phyloP scores from a whole-genome alignment of 2,113 vertebrate genomes.

The Nymphicus hollandicus region DNA sequence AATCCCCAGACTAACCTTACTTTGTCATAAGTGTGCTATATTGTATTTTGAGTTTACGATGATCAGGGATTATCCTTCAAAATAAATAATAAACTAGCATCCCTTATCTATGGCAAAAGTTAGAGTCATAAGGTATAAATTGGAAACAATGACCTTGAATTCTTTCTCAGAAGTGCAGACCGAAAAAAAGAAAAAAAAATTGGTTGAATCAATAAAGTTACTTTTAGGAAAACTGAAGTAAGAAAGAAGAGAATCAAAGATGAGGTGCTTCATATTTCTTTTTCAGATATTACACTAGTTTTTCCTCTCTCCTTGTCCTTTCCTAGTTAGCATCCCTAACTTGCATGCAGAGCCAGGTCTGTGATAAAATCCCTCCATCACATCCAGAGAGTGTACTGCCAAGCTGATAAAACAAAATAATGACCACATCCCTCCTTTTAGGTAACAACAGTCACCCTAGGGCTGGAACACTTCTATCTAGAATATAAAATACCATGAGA shows the following conservation, averaged over 20 bases:
- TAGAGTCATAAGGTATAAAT: neutral
- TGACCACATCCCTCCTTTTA: neutral
- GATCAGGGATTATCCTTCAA: slow-evolving; percentile 17
- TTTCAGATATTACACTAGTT: neutral
- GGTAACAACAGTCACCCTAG: neutral
- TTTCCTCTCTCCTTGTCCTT: neutral
- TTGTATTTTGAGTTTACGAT: neutral
- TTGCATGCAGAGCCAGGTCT: slow-evolving; percentile 1
- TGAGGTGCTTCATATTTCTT: neutral
- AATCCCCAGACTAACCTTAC: neutral
- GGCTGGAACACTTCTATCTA: neutral
- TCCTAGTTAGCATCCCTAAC: neutral
- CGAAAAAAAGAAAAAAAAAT: neutral
- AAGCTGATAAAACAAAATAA: slow-evolving; percentile 24
- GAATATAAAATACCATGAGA: neutral
- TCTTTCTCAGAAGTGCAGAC: neutral
- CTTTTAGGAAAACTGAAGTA: neutral
- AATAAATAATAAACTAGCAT: slow-evolving; percentile 2
- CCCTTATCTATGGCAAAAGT: neutral
- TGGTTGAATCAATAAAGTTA: neutral
- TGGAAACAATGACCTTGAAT: slow-evolving; percentile 16
- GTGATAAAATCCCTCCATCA: neutral
- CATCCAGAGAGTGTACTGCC: neutral
- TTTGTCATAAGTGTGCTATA: neutral
- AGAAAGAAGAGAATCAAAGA: neutral